Conservation (phyloP, 2,888 invertebrate species). For the Acanthococcus lagerstroemiae region DNA sequence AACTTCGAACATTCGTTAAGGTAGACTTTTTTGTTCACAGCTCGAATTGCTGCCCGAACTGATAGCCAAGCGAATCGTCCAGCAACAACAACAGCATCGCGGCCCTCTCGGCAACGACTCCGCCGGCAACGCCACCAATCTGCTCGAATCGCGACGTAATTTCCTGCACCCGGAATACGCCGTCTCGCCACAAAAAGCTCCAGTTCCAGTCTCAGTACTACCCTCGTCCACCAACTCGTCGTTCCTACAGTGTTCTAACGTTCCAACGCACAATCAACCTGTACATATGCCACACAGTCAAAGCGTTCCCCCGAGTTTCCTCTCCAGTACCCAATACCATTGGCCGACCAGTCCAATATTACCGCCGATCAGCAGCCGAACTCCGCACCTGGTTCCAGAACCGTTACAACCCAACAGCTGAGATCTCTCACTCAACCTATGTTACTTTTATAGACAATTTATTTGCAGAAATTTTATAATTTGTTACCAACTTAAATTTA, state of each 20-base stretch:
- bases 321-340: slow-evolving; percentile 37
- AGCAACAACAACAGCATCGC: slow-evolving; percentile 47
- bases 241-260: slow-evolving; percentile 34
- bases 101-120: slow-evolving; percentile 33
- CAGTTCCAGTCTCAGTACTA: slow-evolving; percentile 2
- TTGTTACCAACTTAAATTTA: slow-evolving; percentile 27
- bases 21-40: slow-evolving; percentile 43
- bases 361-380: slow-evolving; percentile 58
- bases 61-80: slow-evolving; percentile 60
- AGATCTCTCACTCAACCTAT: slow-evolving; percentile 33
- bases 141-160: slow-evolving; percentile 49
- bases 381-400: slow-evolving; percentile 63
- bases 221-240: slow-evolving; percentile 41
- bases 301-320: slow-evolving; percentile 36
- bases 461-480: slow-evolving; percentile 25
- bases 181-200: slow-evolving; percentile 39
- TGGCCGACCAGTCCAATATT: slow-evolving; percentile 45
- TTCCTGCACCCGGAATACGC: slow-evolving; percentile 82
- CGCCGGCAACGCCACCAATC: slow-evolving; percentile 24
- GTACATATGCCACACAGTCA: slow-evolving; percentile 20
- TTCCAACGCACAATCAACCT: slow-evolving; percentile 33
- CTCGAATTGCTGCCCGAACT: slow-evolving; percentile 75
- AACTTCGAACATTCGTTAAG: too few species aligned
- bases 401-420: slow-evolving; percentile 39
- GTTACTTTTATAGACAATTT: slow-evolving; percentile 21